These are phyloP conservation scores for Ichneumoninae sp. DNA, from an alignment of 2,888 invertebrate genomes.

Conservation along the genomic window DNA sequence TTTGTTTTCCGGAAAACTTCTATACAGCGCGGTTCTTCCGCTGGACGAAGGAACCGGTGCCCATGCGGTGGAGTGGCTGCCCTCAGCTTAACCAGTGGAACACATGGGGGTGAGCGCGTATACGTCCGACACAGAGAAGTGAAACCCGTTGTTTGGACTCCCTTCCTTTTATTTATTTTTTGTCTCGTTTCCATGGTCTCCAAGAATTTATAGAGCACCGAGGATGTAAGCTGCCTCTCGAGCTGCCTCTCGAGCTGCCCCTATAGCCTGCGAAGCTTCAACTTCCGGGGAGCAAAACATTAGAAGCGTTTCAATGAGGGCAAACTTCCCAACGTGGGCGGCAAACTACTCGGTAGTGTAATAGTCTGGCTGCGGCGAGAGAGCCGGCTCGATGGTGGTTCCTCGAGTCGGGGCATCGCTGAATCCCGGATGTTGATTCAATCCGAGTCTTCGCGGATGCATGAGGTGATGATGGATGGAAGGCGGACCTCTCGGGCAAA, in stretches of 20 bases:
- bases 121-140: slow-evolving; percentile 4
- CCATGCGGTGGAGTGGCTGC: background rate
- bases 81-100: background rate
- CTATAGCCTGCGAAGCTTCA: background rate
- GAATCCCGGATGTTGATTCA: slow-evolving; percentile 58
- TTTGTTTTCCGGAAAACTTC: slow-evolving; percentile 22
- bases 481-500: slow-evolving; percentile 33
- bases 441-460: slow-evolving; percentile 25
- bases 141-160: slow-evolving; percentile 32
- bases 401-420: background rate
- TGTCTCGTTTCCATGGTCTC: background rate
- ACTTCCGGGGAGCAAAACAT: slow-evolving; percentile 32
- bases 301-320: slow-evolving; percentile 25
- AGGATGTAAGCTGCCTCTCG: background rate
- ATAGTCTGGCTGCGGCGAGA: slow-evolving; percentile 35
- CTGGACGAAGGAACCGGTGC: background rate
- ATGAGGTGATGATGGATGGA: slow-evolving; percentile 31
- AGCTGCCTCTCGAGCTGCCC: slow-evolving; percentile 22
- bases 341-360: slow-evolving; percentile 20
- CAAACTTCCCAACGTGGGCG: slow-evolving; percentile 12
- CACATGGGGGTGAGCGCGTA: background rate
- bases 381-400: background rate
- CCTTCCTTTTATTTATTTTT: slow-evolving; percentile 11
- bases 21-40: background rate
- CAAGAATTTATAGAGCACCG: slow-evolving; percentile 47